Evolutionary conservation across 92 coral and sea anemone genomes (phyloP), one percentile per base, ranked within the genome.

Genomic region (Micromussa lordhowensis): DNA sequence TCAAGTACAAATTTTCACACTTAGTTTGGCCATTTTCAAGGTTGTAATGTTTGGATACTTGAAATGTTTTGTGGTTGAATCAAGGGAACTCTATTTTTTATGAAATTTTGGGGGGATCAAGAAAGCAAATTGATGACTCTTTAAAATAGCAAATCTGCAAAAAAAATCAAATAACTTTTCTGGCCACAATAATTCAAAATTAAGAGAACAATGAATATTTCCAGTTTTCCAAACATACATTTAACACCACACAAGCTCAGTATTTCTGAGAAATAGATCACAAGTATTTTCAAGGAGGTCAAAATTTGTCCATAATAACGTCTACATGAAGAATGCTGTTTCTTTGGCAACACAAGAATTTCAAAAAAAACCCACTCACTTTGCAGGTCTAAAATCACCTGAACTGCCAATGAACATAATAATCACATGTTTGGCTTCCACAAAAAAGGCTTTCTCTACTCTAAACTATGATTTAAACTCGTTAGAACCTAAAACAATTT

Each of bases 301-400:
- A 66, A 66, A 66, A 66, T 66, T 61, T 61, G 29, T 24, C 11
- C 68, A 61, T 61, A 61, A 22, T 61, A 61, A 61, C n/a, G 1
- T 26, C 18, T 24, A 26, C 71, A 66, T 12, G 17, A 28, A 28
- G 32, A 66, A 28, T 66, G 34, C 3, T 57, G 54, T 55, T 75
- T 55, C 54, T 8, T 36, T 74, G 61, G 70, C 16, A 73, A 84
- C 88, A 84, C 35, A 74, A 68, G 88, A 84, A 74, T 84, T 84
- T 57, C 24, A 84, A 2, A 73, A 18, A 53, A 18, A 6, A 14
- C 8, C 15, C 5, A 13, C 31, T 21, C 38, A 36, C 28, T 32
- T 38, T 34, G 78, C n/a, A 17, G 2, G 51, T 73, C 29, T 36
- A 18, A 17, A 21, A 30, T 80, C 53, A 19, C 29, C 14, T 51